Evolutionary conservation across 2,797 vertebrate species (phyloP).

Genomic region (Schizopygopsis pylzovi): DNA sequence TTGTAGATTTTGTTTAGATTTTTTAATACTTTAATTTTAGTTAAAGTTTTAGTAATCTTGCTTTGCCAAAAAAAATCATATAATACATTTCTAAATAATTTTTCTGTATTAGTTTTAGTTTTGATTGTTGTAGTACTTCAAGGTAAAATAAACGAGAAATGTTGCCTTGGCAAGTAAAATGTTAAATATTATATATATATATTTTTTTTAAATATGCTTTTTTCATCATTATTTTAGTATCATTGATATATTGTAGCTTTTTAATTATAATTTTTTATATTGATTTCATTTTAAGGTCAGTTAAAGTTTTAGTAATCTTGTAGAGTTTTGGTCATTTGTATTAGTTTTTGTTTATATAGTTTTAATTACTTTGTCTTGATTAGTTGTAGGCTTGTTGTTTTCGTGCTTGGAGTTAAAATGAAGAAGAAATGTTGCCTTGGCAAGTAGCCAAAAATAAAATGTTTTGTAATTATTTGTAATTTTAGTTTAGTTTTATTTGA

Average conservation of each 20-base stretch:
- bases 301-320: background rate
- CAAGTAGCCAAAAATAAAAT: background rate
- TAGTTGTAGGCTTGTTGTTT: background rate
- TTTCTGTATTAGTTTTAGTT: too few species aligned
- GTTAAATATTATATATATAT: too few species aligned
- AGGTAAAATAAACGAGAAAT: background rate
- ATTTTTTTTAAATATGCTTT: background rate
- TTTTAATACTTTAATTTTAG: background rate
- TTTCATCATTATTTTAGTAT: background rate
- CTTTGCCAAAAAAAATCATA: too few species aligned
- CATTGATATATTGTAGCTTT: background rate
- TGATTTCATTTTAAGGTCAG: too few species aligned
- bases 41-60: too few species aligned
- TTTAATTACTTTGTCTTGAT: background rate
- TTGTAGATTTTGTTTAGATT: background rate
- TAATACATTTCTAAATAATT: too few species aligned
- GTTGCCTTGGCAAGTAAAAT: background rate
- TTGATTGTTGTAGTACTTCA: too few species aligned
- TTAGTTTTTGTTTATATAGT: background rate
- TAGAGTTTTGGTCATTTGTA: background rate
- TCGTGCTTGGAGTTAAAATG: background rate
- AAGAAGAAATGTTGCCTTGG: background rate
- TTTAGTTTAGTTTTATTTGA: background rate
- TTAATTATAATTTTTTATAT: background rate
- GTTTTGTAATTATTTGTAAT: background rate